A percentile compares a stretch with the other conserved stretches of the same genome.
Conservation (phyloP, 2,113 vertebrate species). For the Acinonyx jubatus region DNA sequence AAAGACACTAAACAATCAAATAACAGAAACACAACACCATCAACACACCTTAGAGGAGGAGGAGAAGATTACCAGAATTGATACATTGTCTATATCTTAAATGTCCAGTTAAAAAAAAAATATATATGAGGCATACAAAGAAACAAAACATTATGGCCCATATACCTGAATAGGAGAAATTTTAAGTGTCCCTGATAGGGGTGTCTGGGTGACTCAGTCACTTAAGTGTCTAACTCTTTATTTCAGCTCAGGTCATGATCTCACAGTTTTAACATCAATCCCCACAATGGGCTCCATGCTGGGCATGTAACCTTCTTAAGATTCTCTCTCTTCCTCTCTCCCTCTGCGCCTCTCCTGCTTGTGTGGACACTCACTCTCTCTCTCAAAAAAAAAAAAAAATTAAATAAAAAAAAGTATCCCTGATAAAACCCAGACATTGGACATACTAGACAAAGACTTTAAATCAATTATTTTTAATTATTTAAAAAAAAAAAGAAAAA, state of each 20-base stretch:
- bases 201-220: too few species aligned
- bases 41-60: background rate
- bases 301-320: too few species aligned
- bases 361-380: too few species aligned
- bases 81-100: background rate
- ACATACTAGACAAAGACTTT: background rate
- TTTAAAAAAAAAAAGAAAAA: too few species aligned
- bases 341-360: too few species aligned
- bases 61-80: background rate
- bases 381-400: too few species aligned
- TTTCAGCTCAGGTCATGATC: too few species aligned
- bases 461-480: too few species aligned
- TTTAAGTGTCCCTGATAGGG: background rate
- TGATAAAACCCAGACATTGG: background rate
- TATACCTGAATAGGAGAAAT: background rate
- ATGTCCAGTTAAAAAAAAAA: background rate
- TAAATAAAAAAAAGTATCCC: background rate
- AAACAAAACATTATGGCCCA: background rate
- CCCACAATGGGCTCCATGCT: too few species aligned
- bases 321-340: too few species aligned
- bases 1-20: background rate
- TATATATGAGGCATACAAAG: background rate
- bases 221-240: too few species aligned
- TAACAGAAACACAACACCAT: background rate
- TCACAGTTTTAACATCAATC: too few species aligned